Base-by-base conservation (phyloP, 2,113 vertebrate genomes). In the Leiothrix lutea region DNA sequence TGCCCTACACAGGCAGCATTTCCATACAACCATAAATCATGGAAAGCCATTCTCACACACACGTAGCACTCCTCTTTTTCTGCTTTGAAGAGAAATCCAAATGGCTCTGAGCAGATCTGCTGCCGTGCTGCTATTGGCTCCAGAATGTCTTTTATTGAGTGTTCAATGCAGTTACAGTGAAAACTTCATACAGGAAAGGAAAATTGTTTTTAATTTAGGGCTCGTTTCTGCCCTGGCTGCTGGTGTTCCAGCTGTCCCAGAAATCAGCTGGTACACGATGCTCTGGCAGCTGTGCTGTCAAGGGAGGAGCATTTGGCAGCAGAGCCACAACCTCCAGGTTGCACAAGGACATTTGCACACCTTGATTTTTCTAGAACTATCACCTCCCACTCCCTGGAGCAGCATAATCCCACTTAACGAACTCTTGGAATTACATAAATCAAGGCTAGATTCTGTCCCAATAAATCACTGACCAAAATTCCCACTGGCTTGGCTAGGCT, bases 71-170 rank as follows among this genome's bases (percentile, higher is more conserved):
- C 28, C 74, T 48, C 72, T 40, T 58, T 57, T 31, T 79, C 73
- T 87, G 89, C 91, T 92, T 82, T 92, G 91, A 77, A 95, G 50
- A 82, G 62, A 89, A 95, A 89, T 62, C 89, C 93, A 90, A 88
- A 95, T 18, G 74, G 73, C 94, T 92, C 35, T 0, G 4, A 72
- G 87, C 94, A 72, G 81, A 85, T 91, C 86, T 94, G 91, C 86
- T 85, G 83, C 0, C 0, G 48, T 16, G 80, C 70, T 36, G 70
- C 74, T 82, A 31, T 51, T 6, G 1, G 80, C 86, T 91, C 83
- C 94, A 48, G 60, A 45, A 62, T 20, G 3, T 54, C 74, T 73
- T 36, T 89, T 54, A 84, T 35, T 40, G 84, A 89, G 53, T 5
- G 38, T 36, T 81, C 18, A 2, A 65, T 86, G 42, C 61, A 50